Evolutionary conservation across 2,113 vertebrate genomes (phyloP), one percentile per base, ranked within the genome.

Genomic region (Machaerirhynchus nigripectus): DNA sequence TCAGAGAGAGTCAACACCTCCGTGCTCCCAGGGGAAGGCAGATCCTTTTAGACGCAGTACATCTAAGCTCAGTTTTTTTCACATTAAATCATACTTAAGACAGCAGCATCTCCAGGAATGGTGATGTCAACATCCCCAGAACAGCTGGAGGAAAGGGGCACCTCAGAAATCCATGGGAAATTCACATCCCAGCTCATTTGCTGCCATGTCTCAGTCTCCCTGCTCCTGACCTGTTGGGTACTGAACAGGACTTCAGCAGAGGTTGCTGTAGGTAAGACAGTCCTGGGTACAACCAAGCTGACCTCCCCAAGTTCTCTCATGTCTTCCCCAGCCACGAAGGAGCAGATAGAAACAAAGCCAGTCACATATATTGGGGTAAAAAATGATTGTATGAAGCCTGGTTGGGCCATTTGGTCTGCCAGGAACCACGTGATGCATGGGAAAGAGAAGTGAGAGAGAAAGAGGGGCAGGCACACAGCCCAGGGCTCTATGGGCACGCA

Each of bases 1-100:
- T 95, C 96, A 96, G 71, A 90, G 68, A 77, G 7, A 91, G 33
- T 78, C 92, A 94, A 81, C 86, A 91, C 83, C 73, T 94, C 82
- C 0, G 0, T 63, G 63, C 17, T 93, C 95, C 28, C 49, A 5
- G 20, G 73, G 76, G 91, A 90, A 92, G 26, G 28, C 7, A 81
- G 55, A 90, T 86, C 71, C 55, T 90, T 93, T 88, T 28, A 90
- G 76, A 89, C 60, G 64, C 39, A 33, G 68, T 89, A 89, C 49
- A 90, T 88, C 65, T 90, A 92, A 93, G 73, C 57, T 64, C 24
- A n/a, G 57, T 42, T 4, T 17, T 17, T 91, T 95, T 59, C 90
- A 86, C 11, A 7, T 52, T 82, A 90, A 85, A 86, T 84, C 31
- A 68, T 39, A 73, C 46, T 93, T 65, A 82, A 77, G 59, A 78